These are phyloP conservation scores for Mythimna impura DNA, from an alignment of 2,888 invertebrate species.

Conservation along the genomic window DNA sequence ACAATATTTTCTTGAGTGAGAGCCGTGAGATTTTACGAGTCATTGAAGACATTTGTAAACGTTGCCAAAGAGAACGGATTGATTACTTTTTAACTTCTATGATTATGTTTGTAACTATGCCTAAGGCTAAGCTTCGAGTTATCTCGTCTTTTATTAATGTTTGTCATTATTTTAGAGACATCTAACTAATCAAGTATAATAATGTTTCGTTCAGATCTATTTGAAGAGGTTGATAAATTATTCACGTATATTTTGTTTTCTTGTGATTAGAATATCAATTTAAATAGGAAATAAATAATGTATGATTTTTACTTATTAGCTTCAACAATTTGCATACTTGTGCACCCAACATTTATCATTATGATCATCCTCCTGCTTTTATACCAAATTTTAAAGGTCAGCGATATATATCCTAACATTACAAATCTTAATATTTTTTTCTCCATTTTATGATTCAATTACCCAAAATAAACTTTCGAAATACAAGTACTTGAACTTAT, in stretches of 20 bases:
- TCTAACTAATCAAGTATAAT: slow-evolving; percentile 71
- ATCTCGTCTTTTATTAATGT: slow-evolving; percentile 81
- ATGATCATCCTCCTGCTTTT: neutral
- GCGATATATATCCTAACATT: neutral
- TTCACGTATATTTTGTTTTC: slow-evolving; percentile 35
- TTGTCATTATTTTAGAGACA: slow-evolving; percentile 80
- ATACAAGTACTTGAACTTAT: neutral
- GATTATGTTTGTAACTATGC: slow-evolving; percentile 83
- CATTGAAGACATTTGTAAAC: slow-evolving; percentile 87
- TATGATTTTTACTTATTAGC: slow-evolving; percentile 17
- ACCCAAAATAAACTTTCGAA: neutral
- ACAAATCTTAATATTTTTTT: neutral
- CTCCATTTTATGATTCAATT: neutral
- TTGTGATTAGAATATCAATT: slow-evolving; percentile 34
- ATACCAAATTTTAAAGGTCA: neutral
- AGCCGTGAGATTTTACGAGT: slow-evolving; percentile 85
- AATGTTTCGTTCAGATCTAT: slow-evolving; percentile 48
- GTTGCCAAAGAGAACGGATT: slow-evolving; percentile 88
- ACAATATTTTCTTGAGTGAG: slow-evolving; percentile 81
- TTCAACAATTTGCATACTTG: neutral
- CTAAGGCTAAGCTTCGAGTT: slow-evolving; percentile 78
- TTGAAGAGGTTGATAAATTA: slow-evolving; percentile 39
- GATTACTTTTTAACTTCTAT: slow-evolving; percentile 89
- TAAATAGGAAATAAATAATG: slow-evolving; percentile 17
- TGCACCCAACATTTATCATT: neutral